Base-by-base conservation (phyloP, 2,113 vertebrate species). In the Bubo bubo region DNA sequence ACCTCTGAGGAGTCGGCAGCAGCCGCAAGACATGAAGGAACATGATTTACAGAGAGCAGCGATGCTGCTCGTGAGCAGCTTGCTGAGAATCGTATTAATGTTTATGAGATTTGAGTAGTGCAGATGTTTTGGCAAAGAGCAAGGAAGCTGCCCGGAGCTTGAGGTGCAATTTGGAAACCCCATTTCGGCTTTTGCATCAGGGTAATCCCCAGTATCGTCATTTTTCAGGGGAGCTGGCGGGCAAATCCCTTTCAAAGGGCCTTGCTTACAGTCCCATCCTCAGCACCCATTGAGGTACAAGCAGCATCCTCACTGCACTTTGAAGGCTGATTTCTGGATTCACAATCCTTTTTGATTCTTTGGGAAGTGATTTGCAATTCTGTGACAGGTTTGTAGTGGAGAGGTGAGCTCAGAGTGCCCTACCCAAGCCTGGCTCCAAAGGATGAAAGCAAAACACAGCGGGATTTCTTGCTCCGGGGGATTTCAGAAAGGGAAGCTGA, bases 1-100 rank as follows among this genome's bases (percentile, higher is more conserved):
- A 0, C 8, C 37, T 20, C 13, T 0, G 10, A 41, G 73, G 68
- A 63, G 27, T 1, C 0, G 0, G 39, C 1, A 1, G 37, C 73
- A 49, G 22, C 39, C 3, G 0, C 35, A 27, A 6, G 18, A 56
- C 6, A 1, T 8, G 64, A 73, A 58, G 56, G 19, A 64, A 28
- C 8, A 5, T 3, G 72, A 16, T n/a, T 22, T 12, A 7, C 1
- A 3, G 37, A 28, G 39, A 60, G 62, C n/a, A 84, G 37, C 0
- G 3, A 27, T 28, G 84, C 49, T 70, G 79, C 62, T 77, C 2
- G 3, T 3, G 53, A 73, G 79, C 18, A 22, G 17, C 30, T 68
- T 13, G 47, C 52, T 23, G 49, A 58, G 39, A 41, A 34, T 26
- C 6, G 4, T 11, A 5, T 8, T 8, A 27, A 9, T 9, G 7